Evolutionary conservation across 2,888 invertebrate genomes (phyloP).

Genomic region (Ryuthela nishihirai): DNA sequence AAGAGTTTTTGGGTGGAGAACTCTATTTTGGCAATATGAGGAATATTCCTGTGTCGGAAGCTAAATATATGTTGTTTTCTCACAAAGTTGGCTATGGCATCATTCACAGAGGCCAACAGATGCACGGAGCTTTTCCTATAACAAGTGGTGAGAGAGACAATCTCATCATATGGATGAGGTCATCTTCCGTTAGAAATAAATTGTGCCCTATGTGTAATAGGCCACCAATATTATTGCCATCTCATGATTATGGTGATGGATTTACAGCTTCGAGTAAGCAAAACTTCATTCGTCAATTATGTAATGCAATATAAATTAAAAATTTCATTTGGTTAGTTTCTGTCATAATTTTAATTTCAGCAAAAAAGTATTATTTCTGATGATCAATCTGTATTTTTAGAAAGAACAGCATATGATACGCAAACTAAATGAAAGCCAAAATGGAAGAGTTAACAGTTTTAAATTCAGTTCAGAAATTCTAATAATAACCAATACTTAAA

Average conservation of each 20-base stretch:
- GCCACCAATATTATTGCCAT: conserved; percentile 45
- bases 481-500: too few species aligned
- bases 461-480: too few species aligned
- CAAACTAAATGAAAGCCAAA: too few species aligned
- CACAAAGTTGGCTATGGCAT: conserved; percentile 48
- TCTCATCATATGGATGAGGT: conserved; percentile 54
- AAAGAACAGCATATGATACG: too few species aligned
- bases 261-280: too few species aligned
- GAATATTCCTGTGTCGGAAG: conserved; percentile 25
- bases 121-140: conserved; percentile 52
- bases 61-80: neutral
- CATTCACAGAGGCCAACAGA: conserved; percentile 52
- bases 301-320: too few species aligned
- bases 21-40: conserved; percentile 51
- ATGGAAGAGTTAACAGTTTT: too few species aligned
- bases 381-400: too few species aligned
- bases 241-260: conserved; percentile 45
- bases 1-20: conserved; percentile 49
- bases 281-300: too few species aligned
- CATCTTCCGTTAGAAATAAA: conserved; percentile 50
- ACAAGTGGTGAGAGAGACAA: conserved; percentile 50
- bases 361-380: too few species aligned
- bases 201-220: conserved; percentile 53
- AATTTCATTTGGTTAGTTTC: too few species aligned
- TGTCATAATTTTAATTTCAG: too few species aligned